Conservation (phyloP, 2,888 invertebrate genomes). For the Gibbula magus region DNA sequence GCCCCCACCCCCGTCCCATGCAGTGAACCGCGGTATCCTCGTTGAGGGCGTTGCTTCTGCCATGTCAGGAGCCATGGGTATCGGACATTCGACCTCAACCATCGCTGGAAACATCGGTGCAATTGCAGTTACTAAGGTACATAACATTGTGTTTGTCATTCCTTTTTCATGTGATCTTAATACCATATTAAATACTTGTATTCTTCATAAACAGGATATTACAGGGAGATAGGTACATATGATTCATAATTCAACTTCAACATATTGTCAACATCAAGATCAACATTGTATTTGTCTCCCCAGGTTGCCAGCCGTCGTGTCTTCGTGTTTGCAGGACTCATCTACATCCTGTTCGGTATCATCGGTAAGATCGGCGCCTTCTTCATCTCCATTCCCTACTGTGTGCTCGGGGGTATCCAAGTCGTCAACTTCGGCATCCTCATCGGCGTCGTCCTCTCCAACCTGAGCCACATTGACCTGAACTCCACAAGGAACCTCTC, state of each 20-base stretch:
- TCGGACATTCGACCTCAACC: conserved; percentile 89
- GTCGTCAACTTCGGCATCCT: conserved; percentile 60
- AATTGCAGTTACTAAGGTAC: conserved; percentile 83
- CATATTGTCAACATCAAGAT: no score
- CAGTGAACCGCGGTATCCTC: conserved; percentile 83
- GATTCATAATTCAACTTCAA: no score
- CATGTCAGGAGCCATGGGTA: conserved; percentile 87
- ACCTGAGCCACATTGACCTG: conserved; percentile 79
- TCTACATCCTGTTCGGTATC: conserved; percentile 72
- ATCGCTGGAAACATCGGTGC: conserved; percentile 93
- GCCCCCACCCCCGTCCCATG: conserved; percentile 87
- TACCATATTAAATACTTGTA: no score
- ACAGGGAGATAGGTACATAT: no score
- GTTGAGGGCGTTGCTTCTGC: conserved; percentile 88
- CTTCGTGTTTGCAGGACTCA: conserved; percentile 72
- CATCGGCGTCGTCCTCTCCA: conserved; percentile 58
- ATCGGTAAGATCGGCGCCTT: conserved; percentile 75
- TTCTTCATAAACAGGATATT: no score
- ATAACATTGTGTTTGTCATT: no score
- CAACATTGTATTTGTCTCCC: no score
- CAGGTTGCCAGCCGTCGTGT: conserved; percentile 74
- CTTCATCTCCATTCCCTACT: conserved; percentile 75
- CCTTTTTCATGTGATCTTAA: no score
- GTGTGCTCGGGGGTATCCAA: conserved; percentile 72
- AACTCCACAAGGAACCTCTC: conserved; percentile 89